A percentile compares a stretch with the other conserved stretches of the same genome.
phyloP scores from a whole-genome alignment of 2,113 vertebrate genomes.

The Paedocypris sp. region DNA sequence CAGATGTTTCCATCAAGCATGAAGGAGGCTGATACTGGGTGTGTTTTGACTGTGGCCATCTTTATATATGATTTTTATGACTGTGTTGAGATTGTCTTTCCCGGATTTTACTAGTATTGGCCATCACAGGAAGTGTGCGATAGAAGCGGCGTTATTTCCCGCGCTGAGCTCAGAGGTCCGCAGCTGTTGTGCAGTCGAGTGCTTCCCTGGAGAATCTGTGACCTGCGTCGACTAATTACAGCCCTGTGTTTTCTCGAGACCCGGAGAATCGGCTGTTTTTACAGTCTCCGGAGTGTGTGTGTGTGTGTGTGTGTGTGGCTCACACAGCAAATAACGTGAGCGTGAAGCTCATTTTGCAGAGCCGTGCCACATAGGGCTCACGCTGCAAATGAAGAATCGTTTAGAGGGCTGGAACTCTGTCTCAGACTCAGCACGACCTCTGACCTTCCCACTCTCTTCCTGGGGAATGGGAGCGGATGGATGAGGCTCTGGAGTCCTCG shows the following conservation, averaged over 20 bases:
- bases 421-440: not conserved
- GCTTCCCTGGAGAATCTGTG: not conserved
- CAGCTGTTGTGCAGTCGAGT: not conserved
- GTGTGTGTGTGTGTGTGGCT: not conserved
- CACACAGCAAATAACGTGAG: not conserved
- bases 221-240: not conserved
- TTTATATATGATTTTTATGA: too few species aligned
- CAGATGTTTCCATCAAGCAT: too few species aligned
- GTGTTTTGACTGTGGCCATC: too few species aligned
- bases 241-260: not conserved
- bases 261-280: not conserved
- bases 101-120: too few species aligned
- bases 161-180: too few species aligned
- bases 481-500: not conserved
- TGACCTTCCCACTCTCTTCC: not conserved
- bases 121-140: too few species aligned
- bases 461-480: not conserved
- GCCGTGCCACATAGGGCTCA: conserved; percentile 24
- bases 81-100: too few species aligned
- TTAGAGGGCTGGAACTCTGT: conserved; percentile 23
- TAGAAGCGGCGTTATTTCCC: too few species aligned
- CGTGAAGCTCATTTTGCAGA: not conserved
- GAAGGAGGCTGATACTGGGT: too few species aligned
- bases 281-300: not conserved
- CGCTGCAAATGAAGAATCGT: conserved; percentile 19